Evolutionary conservation across 2,797 vertebrate genomes (phyloP), one percentile per base, ranked within the genome.

Genomic region (Potorous gilbertii): DNA sequence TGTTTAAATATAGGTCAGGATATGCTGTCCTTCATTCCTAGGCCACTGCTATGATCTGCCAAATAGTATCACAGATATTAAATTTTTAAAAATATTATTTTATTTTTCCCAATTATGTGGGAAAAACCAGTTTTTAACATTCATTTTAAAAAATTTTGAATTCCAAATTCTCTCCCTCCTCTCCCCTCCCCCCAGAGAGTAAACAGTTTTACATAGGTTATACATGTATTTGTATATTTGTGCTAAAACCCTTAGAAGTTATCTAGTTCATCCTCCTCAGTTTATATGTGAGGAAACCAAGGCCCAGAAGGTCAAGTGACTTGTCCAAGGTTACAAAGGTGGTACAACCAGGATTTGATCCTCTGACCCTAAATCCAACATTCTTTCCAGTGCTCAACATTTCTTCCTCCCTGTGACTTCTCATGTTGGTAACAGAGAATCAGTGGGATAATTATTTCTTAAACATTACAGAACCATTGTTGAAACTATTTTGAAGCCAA

Each of bases 401-500:
- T 34, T 28, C 66, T 74, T 74, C 16, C n/a, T 74, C 6, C 16
- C 66, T 74, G 66, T 74, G n/a, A 74, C 27, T 74, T 21, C 66
- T 74, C 16, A n/a, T 21, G 1, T 6, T 74, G 66, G n/a, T n/a
- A 40, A 40, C 4, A 62, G 59, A 31, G 28, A 59, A 95, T 90
- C 56, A 56, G 13, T 52, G 14, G 92, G 90, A 46, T 91, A 87
- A n/a, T 13, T 4, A 29, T 91, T 59, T 91, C 94, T 90, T 40
- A 59, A 66, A 94, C 16, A 95, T 56, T 46, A 91, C 14, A 96
- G 92, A 93, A 91, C 40, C 74, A 95, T 90, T 56, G 74, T 9
- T 54, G n/a, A 92, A 96, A 92, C 66, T 50, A 13, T 56, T 87
- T 91, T 92, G 66, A 91, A 93, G 91, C 93, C 34, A 96, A 94